Base-by-base conservation (phyloP, 2,113 vertebrate genomes). In the Plotosus lineatus region DNA sequence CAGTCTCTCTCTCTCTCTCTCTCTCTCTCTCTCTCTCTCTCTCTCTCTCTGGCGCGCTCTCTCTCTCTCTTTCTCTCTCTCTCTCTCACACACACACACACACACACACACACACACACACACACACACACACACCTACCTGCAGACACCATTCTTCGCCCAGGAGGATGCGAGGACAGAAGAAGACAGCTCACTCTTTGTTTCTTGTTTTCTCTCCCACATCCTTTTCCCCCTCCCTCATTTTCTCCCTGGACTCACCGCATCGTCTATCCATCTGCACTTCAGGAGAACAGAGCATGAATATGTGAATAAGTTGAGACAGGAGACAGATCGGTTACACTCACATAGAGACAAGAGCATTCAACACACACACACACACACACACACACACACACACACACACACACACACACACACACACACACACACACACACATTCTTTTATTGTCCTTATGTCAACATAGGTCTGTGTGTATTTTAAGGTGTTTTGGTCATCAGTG, bases 241-340 rank as follows among this genome's bases (percentile, higher is more conserved):
- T 38, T 55, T 28, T 81, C 83, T 74, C 42, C 65, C 66, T 51
- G 58, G 33, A n/a, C 33, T 19, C 10, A 0, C 55, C 55, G 63
- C 50, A 76, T 76, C 33, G 80, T 68, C 74, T 76, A 75, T 65
- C 58, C 51, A 56, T 31, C 21, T 75, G 58, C 46, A 40, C 56
- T 48, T 65, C 21, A 12, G 31, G 63, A 69, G 28, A 61, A 33
- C 6, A 2, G 38, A 44, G 21, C 38, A 58, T 82, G 80, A 82
- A 77, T 81, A 81, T 56, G 58, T 81, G 72, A 81, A 65, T 50
- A 65, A n/a, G n/a, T 74, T 71, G 74, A 71, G 74, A 82, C 74
- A 71, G 44, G 38, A 69, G 74, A 60, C 44, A 68, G 80, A 82
- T 66, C 26, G 26, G 31, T 60, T 33, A 60, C 79, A 60, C 48